Evolutionary conservation across 1,140 invertebrate genomes (phyloP), one percentile per base, ranked within the genome.

Genomic region (Rhagoletis zephyria): DNA sequence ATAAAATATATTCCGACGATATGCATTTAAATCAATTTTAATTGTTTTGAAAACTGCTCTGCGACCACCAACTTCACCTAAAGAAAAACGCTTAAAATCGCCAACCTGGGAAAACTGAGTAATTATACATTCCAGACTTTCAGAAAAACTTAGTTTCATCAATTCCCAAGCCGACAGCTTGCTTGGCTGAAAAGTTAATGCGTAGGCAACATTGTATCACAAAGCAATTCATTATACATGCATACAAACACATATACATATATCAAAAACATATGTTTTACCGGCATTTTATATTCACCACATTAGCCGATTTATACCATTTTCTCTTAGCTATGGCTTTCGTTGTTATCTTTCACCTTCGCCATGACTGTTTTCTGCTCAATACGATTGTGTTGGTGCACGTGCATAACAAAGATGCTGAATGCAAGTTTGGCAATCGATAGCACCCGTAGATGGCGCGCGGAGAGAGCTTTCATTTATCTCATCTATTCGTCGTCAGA

Each of bases 231-330:
- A 56, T 56, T 56, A 10, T 56, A 7, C 30, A 30, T 30, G 30
- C 30, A 30, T 30, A 30, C 30, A 30, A 30, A 30, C 30, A 0
- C n/a, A n/a, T n/a, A n/a, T 30, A 30, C 0, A 56, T 56, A 10
- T 56, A 56, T 56, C 51, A 74, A 74, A 74, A 40, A 74, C 45
- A 48, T 74, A 42, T 74, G 45, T 56, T 74, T 74, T 74, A 74
- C 67, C 67, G 67, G 67, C 67, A 3, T 74, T 74, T 74, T 74
- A 45, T 48, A 74, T n/a, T 48, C 67, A 74, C 67, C 67, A 74
- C 42, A 67, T 19, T 5, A 4, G 30, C 30, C 40, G 40, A 12
- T 48, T 3, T 74, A 2, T 48, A 1, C 67, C 16, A 48, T 74
- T 74, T 42, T 12, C 10, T n/a, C 6, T 0, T n/a, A 16, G 7